These are phyloP conservation scores for Euura lappo DNA, from an alignment of 1,140 invertebrate genomes.

Conservation along the genomic window DNA sequence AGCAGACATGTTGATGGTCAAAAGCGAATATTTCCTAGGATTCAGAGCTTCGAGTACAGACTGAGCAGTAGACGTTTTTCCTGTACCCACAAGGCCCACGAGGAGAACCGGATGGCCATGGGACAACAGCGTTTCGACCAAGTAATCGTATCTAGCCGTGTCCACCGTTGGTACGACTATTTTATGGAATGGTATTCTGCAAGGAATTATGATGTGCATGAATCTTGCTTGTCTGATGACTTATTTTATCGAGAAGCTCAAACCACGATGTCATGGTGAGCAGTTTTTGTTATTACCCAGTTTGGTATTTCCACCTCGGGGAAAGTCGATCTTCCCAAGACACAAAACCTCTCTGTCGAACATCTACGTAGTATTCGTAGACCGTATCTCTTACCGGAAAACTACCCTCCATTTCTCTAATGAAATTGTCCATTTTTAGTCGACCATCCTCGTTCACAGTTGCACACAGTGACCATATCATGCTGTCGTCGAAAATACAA, in stretches of 20 bases:
- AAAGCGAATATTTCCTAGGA: constrained; percentile 66
- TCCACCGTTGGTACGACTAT: constrained; percentile 85
- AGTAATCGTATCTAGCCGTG: constrained; percentile 78
- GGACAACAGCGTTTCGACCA: constrained; percentile 68
- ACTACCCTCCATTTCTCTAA: constrained; percentile 81
- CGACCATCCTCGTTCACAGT: constrained; percentile 82
- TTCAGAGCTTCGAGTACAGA: constrained; percentile 71
- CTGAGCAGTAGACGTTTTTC: constrained; percentile 80
- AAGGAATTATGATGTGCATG: constrained; percentile 24
- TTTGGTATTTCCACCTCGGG: constrained; percentile 72
- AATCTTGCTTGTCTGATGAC: too few relatives aligned
- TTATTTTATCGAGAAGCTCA: too few relatives aligned
- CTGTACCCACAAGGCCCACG: constrained; percentile 80
- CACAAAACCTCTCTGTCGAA: constrained; percentile 69
- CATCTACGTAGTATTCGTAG: constrained; percentile 87
- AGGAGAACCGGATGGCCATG: constrained; percentile 74
- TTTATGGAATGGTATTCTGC: constrained; percentile 77
- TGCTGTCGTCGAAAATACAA: constrained; percentile 43
- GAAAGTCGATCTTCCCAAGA: constrained; percentile 81
- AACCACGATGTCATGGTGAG: too few relatives aligned
- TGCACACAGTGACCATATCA: constrained; percentile 85
- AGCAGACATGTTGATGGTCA: constrained; percentile 85
- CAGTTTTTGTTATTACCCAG: constrained; percentile 57
- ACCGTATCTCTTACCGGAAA: constrained; percentile 85
- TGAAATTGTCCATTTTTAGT: constrained; percentile 78